These are phyloP conservation scores for Oophaga pumilio DNA, from an alignment of 2,113 vertebrate species.

Conservation along the genomic window DNA sequence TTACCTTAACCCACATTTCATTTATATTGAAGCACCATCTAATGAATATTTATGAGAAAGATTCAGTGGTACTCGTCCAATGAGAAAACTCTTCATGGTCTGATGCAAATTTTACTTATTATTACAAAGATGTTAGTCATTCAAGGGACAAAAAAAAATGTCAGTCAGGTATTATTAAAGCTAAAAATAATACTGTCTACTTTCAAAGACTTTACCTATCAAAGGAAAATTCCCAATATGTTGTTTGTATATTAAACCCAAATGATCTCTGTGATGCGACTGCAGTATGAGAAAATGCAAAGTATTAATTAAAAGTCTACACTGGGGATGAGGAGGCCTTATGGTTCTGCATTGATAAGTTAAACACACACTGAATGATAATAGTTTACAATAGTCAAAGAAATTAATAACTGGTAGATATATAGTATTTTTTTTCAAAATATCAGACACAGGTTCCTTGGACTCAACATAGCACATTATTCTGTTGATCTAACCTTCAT, in stretches of 20 bases:
- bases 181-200: slow-evolving; percentile 8
- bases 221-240: neutral
- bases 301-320: neutral
- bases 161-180: slow-evolving; percentile 68
- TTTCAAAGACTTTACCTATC: neutral
- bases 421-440: neutral
- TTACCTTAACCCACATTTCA: slow-evolving; percentile 77
- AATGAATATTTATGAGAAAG: slow-evolving; percentile 80
- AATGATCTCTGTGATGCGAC: neutral
- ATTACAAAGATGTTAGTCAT: slow-evolving; percentile 73
- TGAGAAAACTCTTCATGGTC: slow-evolving; percentile 70
- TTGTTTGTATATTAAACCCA: slow-evolving; percentile 16
- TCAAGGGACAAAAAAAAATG: slow-evolving; percentile 63
- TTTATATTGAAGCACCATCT: slow-evolving; percentile 73
- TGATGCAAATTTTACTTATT: slow-evolving; percentile 72
- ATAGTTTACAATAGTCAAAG: neutral
- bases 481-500: too few species aligned
- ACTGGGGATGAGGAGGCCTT: too few species aligned
- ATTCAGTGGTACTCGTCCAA: slow-evolving; percentile 70
- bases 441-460: neutral
- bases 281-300: neutral
- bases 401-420: neutral
- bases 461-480: neutral
- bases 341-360: neutral
- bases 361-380: neutral